Evolutionary conservation across 1,140 invertebrate genomes (phyloP).

Genomic region (Protaetia brevitarsis): DNA sequence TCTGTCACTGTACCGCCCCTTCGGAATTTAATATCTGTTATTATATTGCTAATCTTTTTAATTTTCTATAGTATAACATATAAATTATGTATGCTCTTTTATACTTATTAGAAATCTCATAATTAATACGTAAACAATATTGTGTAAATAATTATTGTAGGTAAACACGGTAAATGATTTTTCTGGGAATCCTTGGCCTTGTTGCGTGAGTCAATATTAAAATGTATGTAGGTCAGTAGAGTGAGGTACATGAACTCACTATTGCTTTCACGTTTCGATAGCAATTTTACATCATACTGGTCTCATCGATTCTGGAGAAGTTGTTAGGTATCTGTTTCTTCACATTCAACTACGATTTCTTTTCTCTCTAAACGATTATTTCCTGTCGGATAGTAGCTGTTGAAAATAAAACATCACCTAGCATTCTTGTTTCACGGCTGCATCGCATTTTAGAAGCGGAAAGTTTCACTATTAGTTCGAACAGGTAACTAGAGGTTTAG

Average conservation of each 20-base stretch:
- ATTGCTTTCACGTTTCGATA: conserved; percentile 20
- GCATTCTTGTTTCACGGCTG: too few species aligned
- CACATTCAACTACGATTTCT: neutral
- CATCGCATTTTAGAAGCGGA: neutral
- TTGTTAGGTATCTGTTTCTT: neutral
- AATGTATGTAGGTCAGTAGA: conserved; percentile 20
- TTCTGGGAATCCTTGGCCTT: conserved; percentile 9
- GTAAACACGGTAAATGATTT: neutral
- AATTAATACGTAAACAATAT: too few species aligned
- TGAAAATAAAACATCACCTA: too few species aligned
- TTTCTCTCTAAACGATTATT: neutral
- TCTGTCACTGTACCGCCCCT: too few species aligned
- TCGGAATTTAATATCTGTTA: too few species aligned
- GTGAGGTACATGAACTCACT: conserved; percentile 21
- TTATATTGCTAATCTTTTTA: too few species aligned
- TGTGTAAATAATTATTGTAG: neutral
- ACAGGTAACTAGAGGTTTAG: neutral
- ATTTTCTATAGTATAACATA: too few species aligned
- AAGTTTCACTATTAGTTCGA: neutral
- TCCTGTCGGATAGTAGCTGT: neutral
- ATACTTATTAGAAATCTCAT: too few species aligned
- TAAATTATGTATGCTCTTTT: too few species aligned
- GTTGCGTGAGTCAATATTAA: conserved; percentile 5
- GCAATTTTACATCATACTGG: conserved; percentile 7
- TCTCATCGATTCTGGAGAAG: neutral